phyloP scores from a whole-genome alignment of 2,113 vertebrate species.

The Hippopotamus amphibius region DNA sequence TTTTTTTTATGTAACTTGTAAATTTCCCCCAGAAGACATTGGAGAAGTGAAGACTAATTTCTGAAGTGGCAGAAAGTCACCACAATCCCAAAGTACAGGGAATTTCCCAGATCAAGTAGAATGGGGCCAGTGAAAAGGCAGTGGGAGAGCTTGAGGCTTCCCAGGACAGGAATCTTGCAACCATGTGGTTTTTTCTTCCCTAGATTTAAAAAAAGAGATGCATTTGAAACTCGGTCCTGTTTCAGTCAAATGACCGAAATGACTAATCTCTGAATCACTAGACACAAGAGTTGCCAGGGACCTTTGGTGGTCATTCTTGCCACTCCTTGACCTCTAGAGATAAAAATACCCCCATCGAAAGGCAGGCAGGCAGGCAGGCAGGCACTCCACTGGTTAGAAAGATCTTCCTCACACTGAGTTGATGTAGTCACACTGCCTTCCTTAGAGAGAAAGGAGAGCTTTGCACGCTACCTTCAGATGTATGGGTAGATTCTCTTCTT shows the following conservation, averaged over 20 bases:
- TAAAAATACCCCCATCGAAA: background rate
- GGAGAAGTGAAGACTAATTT: slow-evolving; percentile 9
- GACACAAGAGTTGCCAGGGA: background rate
- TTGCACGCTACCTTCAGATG: background rate
- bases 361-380: background rate
- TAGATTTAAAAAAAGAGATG: background rate
- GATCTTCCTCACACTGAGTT: background rate
- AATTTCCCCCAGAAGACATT: background rate
- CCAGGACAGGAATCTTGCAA: background rate
- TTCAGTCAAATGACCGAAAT: background rate
- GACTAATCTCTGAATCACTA: background rate
- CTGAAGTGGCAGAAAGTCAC: background rate
- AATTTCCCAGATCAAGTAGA: background rate
- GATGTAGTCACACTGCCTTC: background rate
- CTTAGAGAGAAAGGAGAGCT: background rate
- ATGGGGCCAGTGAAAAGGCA: background rate
- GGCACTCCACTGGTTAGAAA: background rate
- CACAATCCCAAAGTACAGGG: background rate
- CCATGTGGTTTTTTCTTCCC: background rate
- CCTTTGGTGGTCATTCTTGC: background rate
- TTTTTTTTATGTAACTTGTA: background rate
- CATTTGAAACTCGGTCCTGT: background rate
- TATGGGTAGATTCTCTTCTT: background rate
- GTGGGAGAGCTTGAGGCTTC: background rate
- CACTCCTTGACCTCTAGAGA: background rate